Base-by-base conservation (phyloP, 1,140 invertebrate genomes). In the Drosophila nigrodunni region DNA sequence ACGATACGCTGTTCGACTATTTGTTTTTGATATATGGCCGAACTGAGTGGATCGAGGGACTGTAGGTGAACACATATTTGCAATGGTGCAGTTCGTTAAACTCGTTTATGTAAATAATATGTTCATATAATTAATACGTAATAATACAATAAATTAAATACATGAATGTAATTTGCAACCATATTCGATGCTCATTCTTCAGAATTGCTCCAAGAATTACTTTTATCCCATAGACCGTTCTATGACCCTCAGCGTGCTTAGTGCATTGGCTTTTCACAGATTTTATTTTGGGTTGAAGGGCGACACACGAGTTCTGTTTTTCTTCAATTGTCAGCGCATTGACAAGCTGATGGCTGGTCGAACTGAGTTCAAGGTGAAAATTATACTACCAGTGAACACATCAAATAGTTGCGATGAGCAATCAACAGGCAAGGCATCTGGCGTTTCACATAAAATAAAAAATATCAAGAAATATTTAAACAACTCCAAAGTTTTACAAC, bases 21-120 rank as follows among this genome's bases (percentile, higher is more conserved):
- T 78, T 78, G 77, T 67, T 47, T 61, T 18, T 41, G 46, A 52
- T 54, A 68, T 60, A 52, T 55, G 46, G 52, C 47, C 1, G 37
- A 3, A 13, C 7, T 2, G 39, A 7, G 43, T 13, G 30, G 25
- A 30, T 30, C 11, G 21, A 8, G 5, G 55, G 11, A 35, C 39
- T 10, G 39, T 41, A 41, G 8, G 8, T 11, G 30, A 44, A 8
- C 30, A 41, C 35, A 57, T 74, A 60, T 72, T 72, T 76, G 46
- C 69, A 77, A 41, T 76, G 52, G 43, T 75, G 73, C 83, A 80
- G 83, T 87, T 87, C 83, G 88, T 83, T 87, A 88, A 88, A 87
- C 83, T 78, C 77, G 67, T 57, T 69, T 66, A 87, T 80, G 80
- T 78, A 88, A 88, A 74, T 83, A 82, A 82, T 65, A 79, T 77